Evolutionary conservation across 2,797 vertebrate species (phyloP).

Genomic region (Glyptemys insculpta): DNA sequence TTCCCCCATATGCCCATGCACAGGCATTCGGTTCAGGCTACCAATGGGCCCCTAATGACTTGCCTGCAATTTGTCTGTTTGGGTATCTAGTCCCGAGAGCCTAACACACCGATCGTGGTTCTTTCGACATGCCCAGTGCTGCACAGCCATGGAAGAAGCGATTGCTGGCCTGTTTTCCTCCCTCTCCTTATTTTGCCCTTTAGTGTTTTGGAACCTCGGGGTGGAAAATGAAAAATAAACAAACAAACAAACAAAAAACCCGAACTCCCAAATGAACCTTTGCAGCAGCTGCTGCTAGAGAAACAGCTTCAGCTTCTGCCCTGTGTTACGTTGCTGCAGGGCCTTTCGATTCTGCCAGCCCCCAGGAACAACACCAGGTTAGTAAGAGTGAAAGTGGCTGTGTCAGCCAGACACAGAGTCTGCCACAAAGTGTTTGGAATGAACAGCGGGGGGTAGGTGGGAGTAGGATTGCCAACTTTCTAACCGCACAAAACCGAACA

Average conservation of each 20-base stretch:
- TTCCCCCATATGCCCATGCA: neutral
- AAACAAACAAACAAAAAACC: too few relatives aligned
- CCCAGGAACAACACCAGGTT: neutral
- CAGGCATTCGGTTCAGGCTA: neutral
- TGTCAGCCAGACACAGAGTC: neutral
- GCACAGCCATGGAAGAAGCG: neutral
- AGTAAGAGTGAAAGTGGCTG: rapidly evolving
- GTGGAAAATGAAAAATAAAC: neutral
- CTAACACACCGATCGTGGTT: neutral
- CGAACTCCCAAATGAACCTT: neutral
- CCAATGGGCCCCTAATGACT: neutral
- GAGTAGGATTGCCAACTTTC: too few relatives aligned
- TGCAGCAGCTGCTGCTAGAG: neutral
- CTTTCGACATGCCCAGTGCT: neutral
- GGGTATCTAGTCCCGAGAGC: neutral
- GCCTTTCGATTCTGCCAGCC: neutral
- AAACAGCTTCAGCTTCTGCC: neutral
- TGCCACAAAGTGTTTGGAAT: neutral
- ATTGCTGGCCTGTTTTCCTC: neutral
- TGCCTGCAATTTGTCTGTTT: neutral
- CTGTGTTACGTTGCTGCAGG: neutral
- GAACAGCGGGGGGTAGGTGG: neutral
- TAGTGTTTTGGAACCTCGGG: neutral
- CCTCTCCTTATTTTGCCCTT: neutral
- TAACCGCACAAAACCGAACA: too few relatives aligned